These are phyloP conservation scores for Paracanthobrama guichenoti DNA, from an alignment of 2,113 vertebrate genomes.

Conservation along the genomic window DNA sequence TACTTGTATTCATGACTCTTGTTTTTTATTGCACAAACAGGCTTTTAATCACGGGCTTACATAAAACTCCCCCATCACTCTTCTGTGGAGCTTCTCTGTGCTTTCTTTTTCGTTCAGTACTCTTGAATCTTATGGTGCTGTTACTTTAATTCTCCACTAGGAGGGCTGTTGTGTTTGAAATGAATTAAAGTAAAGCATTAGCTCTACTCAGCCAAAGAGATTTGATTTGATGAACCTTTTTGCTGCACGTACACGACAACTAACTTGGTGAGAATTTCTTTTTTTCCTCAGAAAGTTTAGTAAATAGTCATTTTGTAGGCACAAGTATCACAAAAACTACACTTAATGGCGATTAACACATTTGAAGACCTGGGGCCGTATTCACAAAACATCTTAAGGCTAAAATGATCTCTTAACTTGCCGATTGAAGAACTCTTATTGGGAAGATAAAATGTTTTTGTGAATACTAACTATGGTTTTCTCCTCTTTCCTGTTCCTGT, in stretches of 20 bases:
- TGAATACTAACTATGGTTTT: neutral
- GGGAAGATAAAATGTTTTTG: too few relatives aligned
- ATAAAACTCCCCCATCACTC: neutral
- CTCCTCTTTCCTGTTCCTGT: neutral
- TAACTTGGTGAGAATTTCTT: neutral
- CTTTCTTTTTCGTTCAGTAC: neutral
- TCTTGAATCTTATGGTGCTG: neutral
- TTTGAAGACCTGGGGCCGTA: neutral
- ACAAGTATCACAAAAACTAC: neutral
- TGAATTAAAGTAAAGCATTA: neutral
- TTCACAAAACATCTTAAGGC: too few relatives aligned
- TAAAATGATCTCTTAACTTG: too few relatives aligned
- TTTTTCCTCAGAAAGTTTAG: neutral
- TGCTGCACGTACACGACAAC: neutral
- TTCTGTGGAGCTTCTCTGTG: neutral
- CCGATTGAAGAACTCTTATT: too few relatives aligned
- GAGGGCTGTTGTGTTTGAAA: conserved; percentile 11
- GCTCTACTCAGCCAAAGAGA: too few relatives aligned
- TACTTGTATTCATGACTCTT: neutral
- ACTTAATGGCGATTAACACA: neutral
- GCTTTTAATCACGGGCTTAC: neutral
- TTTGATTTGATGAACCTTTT: too few relatives aligned
- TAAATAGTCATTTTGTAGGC: neutral
- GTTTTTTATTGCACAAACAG: neutral
- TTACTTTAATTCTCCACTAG: conserved; percentile 24